Conservation (phyloP, 2,797 vertebrate species). For the Artibeus lituratus region DNA sequence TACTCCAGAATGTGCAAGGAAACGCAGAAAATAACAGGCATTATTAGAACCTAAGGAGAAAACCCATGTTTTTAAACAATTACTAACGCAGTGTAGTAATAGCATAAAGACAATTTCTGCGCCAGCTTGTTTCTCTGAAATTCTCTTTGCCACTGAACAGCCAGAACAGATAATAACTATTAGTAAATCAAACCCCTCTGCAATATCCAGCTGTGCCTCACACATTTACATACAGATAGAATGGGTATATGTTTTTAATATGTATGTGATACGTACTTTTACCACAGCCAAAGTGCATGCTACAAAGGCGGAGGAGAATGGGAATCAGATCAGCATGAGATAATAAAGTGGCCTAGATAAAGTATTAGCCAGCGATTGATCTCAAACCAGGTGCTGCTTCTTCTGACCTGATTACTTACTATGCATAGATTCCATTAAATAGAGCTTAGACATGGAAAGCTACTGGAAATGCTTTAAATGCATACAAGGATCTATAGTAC, state of each 20-base stretch:
- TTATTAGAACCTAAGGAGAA: constrained; percentile 72
- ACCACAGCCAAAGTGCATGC: constrained; percentile 82
- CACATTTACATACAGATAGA: constrained; percentile 99
- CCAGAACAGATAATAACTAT: constrained; percentile 99
- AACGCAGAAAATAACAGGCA: constrained; percentile 65
- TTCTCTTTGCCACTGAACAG: constrained; percentile 87
- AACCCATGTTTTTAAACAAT: constrained; percentile 82
- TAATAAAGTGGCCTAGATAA: constrained; percentile 89
- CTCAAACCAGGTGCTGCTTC: constrained; percentile 83
- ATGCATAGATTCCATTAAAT: constrained; percentile 89
- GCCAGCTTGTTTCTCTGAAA: constrained; percentile 84
- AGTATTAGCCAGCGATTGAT: constrained; percentile 88
- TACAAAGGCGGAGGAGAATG: constrained; percentile 85
- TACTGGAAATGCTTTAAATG: constrained; percentile 77
- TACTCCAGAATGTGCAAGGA: constrained; percentile 50
- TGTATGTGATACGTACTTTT: constrained; percentile 87
- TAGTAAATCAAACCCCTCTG: constrained; percentile 98
- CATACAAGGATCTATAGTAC: constrained; percentile 41
- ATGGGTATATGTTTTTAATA: constrained; percentile 98
- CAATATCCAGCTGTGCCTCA: constrained; percentile 97
- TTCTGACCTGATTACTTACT: constrained; percentile 87
- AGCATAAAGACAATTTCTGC: constrained; percentile 87
- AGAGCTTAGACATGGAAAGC: constrained; percentile 85
- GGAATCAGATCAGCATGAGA: constrained; percentile 84
- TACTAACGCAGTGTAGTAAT: constrained; percentile 78